These are phyloP conservation scores for Trachymyrmex septentrionalis DNA, from an alignment of 1,140 invertebrate genomes.

Conservation along the genomic window DNA sequence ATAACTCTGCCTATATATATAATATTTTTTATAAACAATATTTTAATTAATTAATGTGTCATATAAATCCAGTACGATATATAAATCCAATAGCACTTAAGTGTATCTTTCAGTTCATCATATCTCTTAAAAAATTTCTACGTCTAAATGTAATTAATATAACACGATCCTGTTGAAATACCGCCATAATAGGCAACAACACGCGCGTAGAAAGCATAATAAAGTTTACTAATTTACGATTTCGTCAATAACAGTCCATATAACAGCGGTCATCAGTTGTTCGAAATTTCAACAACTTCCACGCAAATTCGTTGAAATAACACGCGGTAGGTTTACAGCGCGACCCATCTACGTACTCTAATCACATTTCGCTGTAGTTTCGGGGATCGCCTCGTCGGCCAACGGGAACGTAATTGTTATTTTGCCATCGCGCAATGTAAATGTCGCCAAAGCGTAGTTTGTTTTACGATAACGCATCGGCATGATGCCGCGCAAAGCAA, in stretches of 20 bases:
- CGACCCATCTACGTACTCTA: conserved; percentile 62
- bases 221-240: conserved; percentile 60
- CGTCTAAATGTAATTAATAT: conserved; percentile 11
- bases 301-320: conserved; percentile 64
- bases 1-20: neutral
- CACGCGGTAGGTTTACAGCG: conserved; percentile 59
- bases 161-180: neutral
- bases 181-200: neutral
- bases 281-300: conserved; percentile 64
- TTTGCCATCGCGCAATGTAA: conserved; percentile 63
- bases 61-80: neutral
- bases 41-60: neutral
- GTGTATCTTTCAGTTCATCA: neutral
- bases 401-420: conserved; percentile 58
- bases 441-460: conserved; percentile 63
- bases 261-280: conserved; percentile 51
- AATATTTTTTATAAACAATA: neutral
- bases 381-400: conserved; percentile 54
- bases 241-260: conserved; percentile 57
- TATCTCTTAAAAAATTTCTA: neutral
- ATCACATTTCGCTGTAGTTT: conserved; percentile 67
- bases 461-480: conserved; percentile 64
- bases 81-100: neutral
- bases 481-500: conserved; percentile 57
- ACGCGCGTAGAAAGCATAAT: conserved; percentile 35